Conservation (phyloP, 2,797 vertebrate species). For the Anguilla pacifica region DNA sequence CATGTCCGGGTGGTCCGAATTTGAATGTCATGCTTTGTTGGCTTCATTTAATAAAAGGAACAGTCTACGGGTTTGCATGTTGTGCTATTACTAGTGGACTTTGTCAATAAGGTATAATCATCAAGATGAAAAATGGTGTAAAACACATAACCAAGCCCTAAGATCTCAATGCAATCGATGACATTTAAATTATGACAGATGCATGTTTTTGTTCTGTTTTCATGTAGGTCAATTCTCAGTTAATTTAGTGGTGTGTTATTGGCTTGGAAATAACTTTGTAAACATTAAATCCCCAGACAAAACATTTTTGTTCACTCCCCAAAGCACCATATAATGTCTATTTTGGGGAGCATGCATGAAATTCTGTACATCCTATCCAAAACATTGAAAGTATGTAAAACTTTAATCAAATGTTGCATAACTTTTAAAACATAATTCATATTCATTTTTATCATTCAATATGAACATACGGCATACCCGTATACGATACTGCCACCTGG, state of each 20-base stretch:
- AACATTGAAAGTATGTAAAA: not conserved
- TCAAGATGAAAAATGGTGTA: not conserved
- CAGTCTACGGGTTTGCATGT: not conserved
- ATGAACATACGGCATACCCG: not conserved
- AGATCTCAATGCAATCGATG: not conserved
- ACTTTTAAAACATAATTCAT: not conserved
- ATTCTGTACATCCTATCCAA: not conserved
- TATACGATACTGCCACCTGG: not conserved
- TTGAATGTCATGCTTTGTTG: not conserved
- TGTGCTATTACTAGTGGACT: not conserved
- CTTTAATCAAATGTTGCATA: not conserved
- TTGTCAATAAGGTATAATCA: not conserved
- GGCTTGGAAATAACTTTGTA: not conserved
- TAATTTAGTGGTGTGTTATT: not conserved
- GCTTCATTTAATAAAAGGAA: not conserved
- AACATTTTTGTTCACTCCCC: not conserved
- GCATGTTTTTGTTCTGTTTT: not conserved
- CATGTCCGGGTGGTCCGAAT: not conserved
- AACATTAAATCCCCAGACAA: not conserved
- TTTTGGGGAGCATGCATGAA: not conserved
- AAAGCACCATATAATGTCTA: not conserved
- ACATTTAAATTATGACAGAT: not conserved
- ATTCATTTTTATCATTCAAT: not conserved
- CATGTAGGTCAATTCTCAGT: not conserved
- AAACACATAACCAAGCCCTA: not conserved